Base-by-base conservation (phyloP, 2,113 vertebrate genomes). In the Scytalopus superciliaris region DNA sequence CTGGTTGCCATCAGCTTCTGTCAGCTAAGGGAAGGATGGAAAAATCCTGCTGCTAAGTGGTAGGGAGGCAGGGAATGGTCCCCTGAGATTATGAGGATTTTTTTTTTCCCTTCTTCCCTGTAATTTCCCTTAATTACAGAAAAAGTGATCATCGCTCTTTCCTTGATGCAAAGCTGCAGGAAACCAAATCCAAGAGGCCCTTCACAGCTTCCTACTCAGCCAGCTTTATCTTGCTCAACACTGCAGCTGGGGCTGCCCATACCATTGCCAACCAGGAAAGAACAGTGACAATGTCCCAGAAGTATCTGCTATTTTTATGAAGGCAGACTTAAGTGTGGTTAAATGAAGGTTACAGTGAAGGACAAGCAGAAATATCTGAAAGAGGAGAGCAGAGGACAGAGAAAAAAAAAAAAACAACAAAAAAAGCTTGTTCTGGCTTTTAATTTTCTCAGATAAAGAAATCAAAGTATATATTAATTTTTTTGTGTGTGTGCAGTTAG, bases 91-190 rank as follows among this genome's bases (percentile, higher is more conserved):
- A 28, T 12, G 10, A 37, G 7, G 44, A 37, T 6, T 35, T 42
- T 37, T 60, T 52, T 42, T 35, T 3, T 49, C 42, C 55, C 33
- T 60, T n/a, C n/a, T 73, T 77, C 28, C 14, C 3, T 50, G 15
- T 59, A 10, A 68, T 74, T 70, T 78, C 35, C n/a, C 27, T 92
- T 79, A 56, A 84, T 89, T 49, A 69, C 66, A 91, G 50, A 55
- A 75, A 64, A 74, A 69, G 23, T 1, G 3, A 66, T 53, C 12
- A 49, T 40, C 40, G 35, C 49, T 44, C 60, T 91, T 91, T 52
- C 63, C 52, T 72, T 78, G 47, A 78, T n/a, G 28, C n/a, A 86
- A 90, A 88, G 50, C 53, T 69, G 47, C 79, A 76, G 74, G 87
- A 96, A 87, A 79, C 25, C 19, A 49, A 84, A 89, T 44, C 69